These are phyloP conservation scores for Yponomeuta malinellus DNA, from an alignment of 2,888 invertebrate genomes.

Conservation along the genomic window DNA sequence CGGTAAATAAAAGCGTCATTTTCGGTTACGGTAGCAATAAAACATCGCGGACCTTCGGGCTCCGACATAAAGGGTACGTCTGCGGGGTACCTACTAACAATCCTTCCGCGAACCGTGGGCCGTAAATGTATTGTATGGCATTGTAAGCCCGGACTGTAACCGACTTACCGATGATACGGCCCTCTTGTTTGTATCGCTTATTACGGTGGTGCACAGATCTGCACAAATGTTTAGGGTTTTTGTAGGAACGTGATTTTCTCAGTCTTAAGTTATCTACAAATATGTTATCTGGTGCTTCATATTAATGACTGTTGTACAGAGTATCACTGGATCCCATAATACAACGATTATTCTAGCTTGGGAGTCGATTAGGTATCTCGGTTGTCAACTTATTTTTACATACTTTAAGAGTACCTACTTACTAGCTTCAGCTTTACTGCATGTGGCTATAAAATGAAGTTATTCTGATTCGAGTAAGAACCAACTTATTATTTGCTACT, in stretches of 20 bases:
- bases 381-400: no score
- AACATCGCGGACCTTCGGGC: constrained; percentile 33
- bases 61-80: constrained; percentile 47
- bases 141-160: neutral
- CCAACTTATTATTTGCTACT: no score
- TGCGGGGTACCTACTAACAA: constrained; percentile 21
- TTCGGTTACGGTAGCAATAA: constrained; percentile 62
- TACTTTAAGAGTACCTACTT: no score
- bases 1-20: constrained; percentile 32
- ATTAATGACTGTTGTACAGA: no score
- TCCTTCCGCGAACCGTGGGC: constrained; percentile 11
- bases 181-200: neutral
- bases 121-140: neutral
- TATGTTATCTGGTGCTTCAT: no score
- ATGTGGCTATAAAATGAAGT: no score
- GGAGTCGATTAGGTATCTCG: no score
- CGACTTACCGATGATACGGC: neutral
- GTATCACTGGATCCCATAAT: no score
- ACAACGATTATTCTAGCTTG: no score
- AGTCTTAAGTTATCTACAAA: no score
- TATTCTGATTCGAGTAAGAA: no score
- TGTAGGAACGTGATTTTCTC: neutral
- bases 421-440: no score
- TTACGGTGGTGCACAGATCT: neutral
- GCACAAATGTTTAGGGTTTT: neutral